Percentiles rank a stretch among this genome's conserved stretches.
These are phyloP conservation scores for Loxodonta africana DNA, from an alignment of 2,113 vertebrate genomes.

Conservation along the genomic window DNA sequence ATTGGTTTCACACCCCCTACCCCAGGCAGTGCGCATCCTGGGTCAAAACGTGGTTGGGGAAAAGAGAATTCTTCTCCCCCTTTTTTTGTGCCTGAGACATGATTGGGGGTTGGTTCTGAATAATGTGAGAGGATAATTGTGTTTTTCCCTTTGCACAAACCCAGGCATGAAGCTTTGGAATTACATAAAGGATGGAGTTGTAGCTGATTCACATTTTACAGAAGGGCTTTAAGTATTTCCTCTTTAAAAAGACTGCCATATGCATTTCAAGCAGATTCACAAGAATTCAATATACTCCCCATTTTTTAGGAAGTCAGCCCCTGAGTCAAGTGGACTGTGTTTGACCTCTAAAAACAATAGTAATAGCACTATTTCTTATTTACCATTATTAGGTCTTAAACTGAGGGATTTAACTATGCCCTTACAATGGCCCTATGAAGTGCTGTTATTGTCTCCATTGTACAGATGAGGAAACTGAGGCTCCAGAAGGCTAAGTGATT, in stretches of 20 bases:
- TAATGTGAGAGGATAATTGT: constrained; percentile 57
- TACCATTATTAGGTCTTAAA: constrained; percentile 8
- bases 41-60: background rate
- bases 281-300: constrained; percentile 46
- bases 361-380: constrained; percentile 58
- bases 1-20: background rate
- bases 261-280: constrained; percentile 64
- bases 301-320: background rate
- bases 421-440: background rate
- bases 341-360: constrained; percentile 47
- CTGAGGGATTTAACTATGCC: constrained; percentile 23
- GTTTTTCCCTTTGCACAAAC: constrained; percentile 61
- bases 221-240: constrained; percentile 38
- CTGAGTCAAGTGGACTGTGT: constrained; percentile 19
- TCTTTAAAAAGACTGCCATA: constrained; percentile 63
- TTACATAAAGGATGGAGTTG: constrained; percentile 42
- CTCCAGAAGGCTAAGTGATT: background rate
- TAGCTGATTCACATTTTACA: constrained; percentile 62
- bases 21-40: background rate
- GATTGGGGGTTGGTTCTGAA: constrained; percentile 8
- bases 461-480: constrained; percentile 56
- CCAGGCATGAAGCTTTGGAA: constrained; percentile 41
- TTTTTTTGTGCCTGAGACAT: constrained; percentile 9
- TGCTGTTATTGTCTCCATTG: constrained; percentile 33
- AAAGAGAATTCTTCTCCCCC: background rate